Base-by-base conservation (phyloP, 1,140 invertebrate genomes). In the Maniola jurtina region DNA sequence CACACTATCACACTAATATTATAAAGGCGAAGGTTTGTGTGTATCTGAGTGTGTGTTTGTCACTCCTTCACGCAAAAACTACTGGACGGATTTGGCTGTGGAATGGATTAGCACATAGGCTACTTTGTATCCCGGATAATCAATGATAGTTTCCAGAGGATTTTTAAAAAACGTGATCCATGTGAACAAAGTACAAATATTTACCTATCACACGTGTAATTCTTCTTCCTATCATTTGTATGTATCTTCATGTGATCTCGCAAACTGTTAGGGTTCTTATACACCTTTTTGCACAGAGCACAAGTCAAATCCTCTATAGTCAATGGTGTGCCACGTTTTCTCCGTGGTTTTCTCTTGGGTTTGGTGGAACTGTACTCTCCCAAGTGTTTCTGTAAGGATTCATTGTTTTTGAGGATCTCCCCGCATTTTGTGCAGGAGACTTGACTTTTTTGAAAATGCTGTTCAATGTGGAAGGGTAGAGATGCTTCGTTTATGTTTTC, bases 211-310 rank as follows among this genome's bases (percentile, higher is more conserved):
- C 88, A 90, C 0, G 80, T 84, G 15, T 88, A 83, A 34, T 88
- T 79, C 16, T 80, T 71, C 45, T 78, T 83, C 48, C 86, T 74
- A 14, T 84, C 80, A 25, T 75, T 67, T 0, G 79, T 84, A 61
- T 90, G 88, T 58, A 78, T 83, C 50, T 82, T 76, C 59, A 84
- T 69, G 52, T 90, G 88, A 8, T 79, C 76, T 10, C 72, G 66
- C 38, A 90, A 66, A 34, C 77, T 85, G 6, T 79, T 80, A 34
- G 77, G 77, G 25, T 75, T 80, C 58, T 83, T 84, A 38, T 83
- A 90, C 0, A 76, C 71, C 52, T 88, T 90, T 55, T 86, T 76
- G 61, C 88, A 90, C 4, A 86, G 57, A 48, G 78, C 54, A 56
- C 87, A 89, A 14, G 80, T 83, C 10, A 83, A 60, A 52, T 81